These are phyloP conservation scores for Allolobophora icterica DNA, from an alignment of 2,888 invertebrate genomes.

Conservation along the genomic window DNA sequence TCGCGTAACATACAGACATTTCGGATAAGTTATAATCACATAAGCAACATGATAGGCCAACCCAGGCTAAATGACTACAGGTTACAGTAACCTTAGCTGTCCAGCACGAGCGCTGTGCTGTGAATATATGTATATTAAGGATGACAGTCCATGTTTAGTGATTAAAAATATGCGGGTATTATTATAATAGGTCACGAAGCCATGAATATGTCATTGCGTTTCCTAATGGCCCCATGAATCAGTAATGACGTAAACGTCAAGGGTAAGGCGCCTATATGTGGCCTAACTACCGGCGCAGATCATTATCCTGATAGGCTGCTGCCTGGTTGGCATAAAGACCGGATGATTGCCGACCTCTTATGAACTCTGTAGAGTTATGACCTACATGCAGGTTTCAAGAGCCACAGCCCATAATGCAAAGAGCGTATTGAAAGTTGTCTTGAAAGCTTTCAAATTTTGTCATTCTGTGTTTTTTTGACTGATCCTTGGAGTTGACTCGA, in stretches of 20 bases:
- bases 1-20: background rate
- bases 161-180: background rate
- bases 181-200: background rate
- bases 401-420: no score
- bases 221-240: background rate
- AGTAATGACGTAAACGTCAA: background rate
- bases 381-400: background rate
- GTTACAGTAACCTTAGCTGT: background rate
- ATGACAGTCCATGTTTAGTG: background rate
- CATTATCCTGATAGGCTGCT: background rate
- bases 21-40: background rate
- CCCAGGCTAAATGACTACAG: no score
- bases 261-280: background rate
- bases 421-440: background rate
- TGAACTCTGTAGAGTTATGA: background rate
- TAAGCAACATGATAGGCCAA: background rate
- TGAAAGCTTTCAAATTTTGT: background rate
- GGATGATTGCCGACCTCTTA: background rate
- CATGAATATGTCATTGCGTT: background rate
- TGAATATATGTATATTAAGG: background rate
- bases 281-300: no score
- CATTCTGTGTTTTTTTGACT: background rate
- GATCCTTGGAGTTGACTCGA: no score
- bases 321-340: background rate
- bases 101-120: background rate